Evolutionary conservation across 2,797 vertebrate species (phyloP).

Genomic region (Choloepus didactylus): DNA sequence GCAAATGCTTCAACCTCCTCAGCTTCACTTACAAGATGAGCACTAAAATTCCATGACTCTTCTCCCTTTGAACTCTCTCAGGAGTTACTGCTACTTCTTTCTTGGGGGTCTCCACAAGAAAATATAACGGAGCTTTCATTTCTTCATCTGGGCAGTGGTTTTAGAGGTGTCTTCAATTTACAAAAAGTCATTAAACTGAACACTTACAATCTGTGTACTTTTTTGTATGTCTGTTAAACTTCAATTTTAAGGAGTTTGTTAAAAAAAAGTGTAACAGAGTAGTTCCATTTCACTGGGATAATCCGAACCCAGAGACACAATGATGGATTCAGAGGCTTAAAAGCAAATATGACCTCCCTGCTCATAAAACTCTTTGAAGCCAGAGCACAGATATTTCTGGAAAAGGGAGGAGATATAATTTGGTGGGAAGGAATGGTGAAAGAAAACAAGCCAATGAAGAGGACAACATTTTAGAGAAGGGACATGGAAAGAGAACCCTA

Average conservation of each 20-base stretch:
- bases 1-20: slow-evolving; percentile 35
- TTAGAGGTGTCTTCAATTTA: neutral
- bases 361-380: slow-evolving; percentile 14
- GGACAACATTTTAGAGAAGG: neutral
- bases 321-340: neutral
- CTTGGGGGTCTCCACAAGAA: neutral
- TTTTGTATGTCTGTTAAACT: neutral
- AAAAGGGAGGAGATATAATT: neutral
- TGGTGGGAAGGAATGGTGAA: neutral
- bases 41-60: neutral
- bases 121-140: slow-evolving; percentile 22
- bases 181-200: slow-evolving; percentile 46
- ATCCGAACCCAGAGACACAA: slow-evolving; percentile 5
- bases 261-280: neutral
- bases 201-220: neutral
- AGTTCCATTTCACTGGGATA: neutral
- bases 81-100: neutral
- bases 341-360: neutral
- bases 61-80: slow-evolving; percentile 19
- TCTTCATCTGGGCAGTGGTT: neutral
- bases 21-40: neutral
- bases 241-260: slow-evolving; percentile 3
- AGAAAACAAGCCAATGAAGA: neutral
- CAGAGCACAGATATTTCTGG: slow-evolving; percentile 24
- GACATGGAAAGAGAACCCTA: neutral